Evolutionary conservation across 2,888 invertebrate species (phyloP).

Genomic region (Brachypterus glaber): DNA sequence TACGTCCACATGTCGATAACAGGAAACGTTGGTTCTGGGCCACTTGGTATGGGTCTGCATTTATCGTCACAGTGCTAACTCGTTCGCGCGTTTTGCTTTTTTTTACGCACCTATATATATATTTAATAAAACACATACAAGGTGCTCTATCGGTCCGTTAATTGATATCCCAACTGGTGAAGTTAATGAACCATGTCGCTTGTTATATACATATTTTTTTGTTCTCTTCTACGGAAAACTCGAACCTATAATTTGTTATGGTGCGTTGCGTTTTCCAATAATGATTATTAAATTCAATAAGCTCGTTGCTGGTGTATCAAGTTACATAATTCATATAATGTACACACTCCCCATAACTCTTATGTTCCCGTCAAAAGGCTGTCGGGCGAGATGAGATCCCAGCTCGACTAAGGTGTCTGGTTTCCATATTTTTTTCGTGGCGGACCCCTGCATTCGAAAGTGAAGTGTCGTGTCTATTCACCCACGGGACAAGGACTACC

Average conservation of each 20-base stretch:
- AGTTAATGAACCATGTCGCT: conserved; percentile 31
- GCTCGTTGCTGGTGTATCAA: no score
- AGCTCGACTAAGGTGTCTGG: conserved; percentile 32
- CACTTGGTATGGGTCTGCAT: conserved; percentile 27
- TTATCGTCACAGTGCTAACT: conserved; percentile 26
- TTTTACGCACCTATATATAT: conserved; percentile 29
- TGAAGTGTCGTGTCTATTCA: conserved; percentile 41
- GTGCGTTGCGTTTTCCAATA: no score
- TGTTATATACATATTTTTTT: no score
- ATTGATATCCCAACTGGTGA: conserved; percentile 34
- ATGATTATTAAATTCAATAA: no score
- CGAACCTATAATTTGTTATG: conserved; percentile 16
- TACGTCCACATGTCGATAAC: conserved; percentile 28
- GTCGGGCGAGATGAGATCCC: conserved; percentile 14
- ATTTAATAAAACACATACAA: conserved; percentile 31
- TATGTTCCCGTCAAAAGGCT: no score
- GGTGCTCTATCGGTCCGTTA: conserved; percentile 27
- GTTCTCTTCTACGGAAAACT: no score
- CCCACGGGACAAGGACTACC: conserved; percentile 31
- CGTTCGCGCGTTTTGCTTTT: conserved; percentile 26
- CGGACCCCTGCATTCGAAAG: conserved; percentile 32
- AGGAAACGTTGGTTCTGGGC: conserved; percentile 29
- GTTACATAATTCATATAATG: no score
- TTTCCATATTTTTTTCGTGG: conserved; percentile 37
- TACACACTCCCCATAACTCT: no score